Conservation (phyloP, 2,113 vertebrate genomes). For the Calyptommatus sinebrachiatus region DNA sequence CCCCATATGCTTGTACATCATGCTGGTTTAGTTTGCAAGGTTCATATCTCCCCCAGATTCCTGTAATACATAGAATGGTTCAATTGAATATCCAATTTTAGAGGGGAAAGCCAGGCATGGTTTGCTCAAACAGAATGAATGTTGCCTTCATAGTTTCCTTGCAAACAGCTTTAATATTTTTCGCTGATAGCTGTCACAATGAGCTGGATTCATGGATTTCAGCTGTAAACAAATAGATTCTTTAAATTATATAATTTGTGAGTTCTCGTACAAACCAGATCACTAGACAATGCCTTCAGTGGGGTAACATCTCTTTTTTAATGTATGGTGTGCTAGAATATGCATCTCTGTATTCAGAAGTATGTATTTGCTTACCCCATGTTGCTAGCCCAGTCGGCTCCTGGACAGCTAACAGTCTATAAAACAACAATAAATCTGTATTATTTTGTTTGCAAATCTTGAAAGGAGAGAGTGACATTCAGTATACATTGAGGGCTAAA, state of each 20-base stretch:
- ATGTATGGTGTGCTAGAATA: background rate
- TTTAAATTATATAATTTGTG: background rate
- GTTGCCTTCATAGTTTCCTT: background rate
- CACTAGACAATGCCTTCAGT: background rate
- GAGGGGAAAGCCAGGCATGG: background rate
- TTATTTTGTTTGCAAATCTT: background rate
- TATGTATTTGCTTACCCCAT: background rate
- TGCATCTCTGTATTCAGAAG: background rate
- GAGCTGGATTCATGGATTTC: background rate
- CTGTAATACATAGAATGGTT: background rate
- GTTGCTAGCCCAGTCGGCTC: background rate
- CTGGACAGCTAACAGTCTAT: background rate
- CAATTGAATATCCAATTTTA: background rate
- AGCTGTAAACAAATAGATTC: background rate
- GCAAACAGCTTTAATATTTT: background rate
- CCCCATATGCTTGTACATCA: too few species aligned
- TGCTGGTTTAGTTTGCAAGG: too few species aligned
- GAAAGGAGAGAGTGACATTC: background rate
- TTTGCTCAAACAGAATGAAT: background rate
- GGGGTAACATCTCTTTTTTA: background rate
- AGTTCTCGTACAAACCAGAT: background rate
- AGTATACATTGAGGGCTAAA: conserved; percentile 6
- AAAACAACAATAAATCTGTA: background rate
- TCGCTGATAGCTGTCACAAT: background rate
- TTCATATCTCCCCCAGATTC: background rate